phyloP scores from a whole-genome alignment of 37 sponge, comb jelly and placozoan genomes.

The Oopsacas minuta region DNA sequence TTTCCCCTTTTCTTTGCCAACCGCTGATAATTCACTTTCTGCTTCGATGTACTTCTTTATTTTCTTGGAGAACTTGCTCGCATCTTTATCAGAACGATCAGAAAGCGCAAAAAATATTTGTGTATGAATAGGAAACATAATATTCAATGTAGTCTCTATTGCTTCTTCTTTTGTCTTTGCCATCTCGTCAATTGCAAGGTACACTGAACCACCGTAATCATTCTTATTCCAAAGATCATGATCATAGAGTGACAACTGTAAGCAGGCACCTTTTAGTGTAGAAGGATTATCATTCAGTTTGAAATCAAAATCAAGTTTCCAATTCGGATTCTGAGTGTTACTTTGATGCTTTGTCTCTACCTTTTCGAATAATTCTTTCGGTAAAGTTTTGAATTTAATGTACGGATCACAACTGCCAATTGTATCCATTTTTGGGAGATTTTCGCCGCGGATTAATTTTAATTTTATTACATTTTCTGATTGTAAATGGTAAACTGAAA shows the following conservation, averaged over 20 bases:
- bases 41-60: slow-evolving; percentile 7
- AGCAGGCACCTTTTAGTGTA: not conserved
- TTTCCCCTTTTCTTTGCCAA: not conserved
- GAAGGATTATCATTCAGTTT: not conserved
- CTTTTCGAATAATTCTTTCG: not conserved
- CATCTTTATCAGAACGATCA: slow-evolving; percentile 12
- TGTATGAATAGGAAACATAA: slow-evolving; percentile 10
- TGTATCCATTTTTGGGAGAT: slow-evolving; percentile 7
- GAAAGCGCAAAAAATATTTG: not conserved
- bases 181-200: not conserved
- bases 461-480: not conserved
- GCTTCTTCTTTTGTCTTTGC: not conserved
- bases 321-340: not conserved
- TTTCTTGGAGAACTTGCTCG: not conserved
- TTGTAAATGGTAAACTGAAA: not conserved
- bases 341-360: not conserved
- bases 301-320: not conserved
- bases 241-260: not conserved
- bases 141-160: not conserved
- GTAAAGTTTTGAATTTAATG: not conserved
- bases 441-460: not conserved
- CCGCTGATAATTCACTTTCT: not conserved
- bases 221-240: not conserved
- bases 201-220: slow-evolving; percentile 7
- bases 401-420: slow-evolving; percentile 5